Evolutionary conservation across 2,888 invertebrate species (phyloP), one percentile per base, ranked within the genome.

Genomic region (Acrobasis repandana): DNA sequence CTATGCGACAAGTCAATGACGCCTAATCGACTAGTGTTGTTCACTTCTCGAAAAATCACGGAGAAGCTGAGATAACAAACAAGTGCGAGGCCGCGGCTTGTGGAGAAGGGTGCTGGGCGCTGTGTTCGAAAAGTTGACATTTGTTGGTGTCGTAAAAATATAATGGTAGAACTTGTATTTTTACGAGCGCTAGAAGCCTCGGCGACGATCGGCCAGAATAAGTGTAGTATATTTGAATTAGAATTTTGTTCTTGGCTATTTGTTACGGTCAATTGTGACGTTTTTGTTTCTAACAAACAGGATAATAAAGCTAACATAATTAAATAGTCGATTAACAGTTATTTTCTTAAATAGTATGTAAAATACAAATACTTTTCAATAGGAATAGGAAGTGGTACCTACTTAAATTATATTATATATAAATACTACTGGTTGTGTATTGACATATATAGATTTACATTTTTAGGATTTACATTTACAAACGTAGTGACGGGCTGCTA

Each of bases 81-180:
- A 78, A 69, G 64, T 68, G 63, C 67, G 68, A 66, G 68, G 67
- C 66, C 63, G 69, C 63, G 68, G 67, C 65, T 66, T 64, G 70
- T 60, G 66, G 68, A 67, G 63, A 54, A 28, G 28, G 28, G 67
- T 69, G 73, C 69, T 73, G 71, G 67, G 77, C 76, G 73, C 73
- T 75, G 76, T 81, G 79, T 86, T 85, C 81, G 79, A 79, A 85
- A 88, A 86, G 80, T 88, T 88, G 84, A 87, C 88, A 88, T 88
- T 90, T 85, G 88, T 84, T 85, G 78, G 79, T 79, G 81, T 85
- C 86, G 83, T 90, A 88, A 90, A 90, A 89, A 87, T 86, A 86
- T 89, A 88, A 90, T 84, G 83, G 80, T 82, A 80, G 83, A 86
- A 88, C 83, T 90, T 90, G 83, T 85, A 82, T 86, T 88, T 80